Evolutionary conservation across 2,888 invertebrate genomes (phyloP).

Genomic region (Leptothorax acervorum): DNA sequence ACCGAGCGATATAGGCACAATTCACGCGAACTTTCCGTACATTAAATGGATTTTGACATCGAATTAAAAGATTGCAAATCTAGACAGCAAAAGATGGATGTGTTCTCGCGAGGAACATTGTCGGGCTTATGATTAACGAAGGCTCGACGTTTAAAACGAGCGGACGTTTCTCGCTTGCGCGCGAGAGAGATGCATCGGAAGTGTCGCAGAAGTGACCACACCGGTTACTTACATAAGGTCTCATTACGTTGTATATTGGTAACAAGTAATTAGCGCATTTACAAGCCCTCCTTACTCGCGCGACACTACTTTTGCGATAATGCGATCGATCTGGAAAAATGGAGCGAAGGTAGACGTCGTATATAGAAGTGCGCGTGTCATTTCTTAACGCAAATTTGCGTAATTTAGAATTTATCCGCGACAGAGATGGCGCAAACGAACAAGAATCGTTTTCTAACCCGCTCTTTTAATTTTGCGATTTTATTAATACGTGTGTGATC

Average conservation of each 20-base stretch:
- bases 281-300: not conserved
- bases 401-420: not conserved
- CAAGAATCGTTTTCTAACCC: not conserved
- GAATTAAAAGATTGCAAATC: slow-evolving; percentile 1
- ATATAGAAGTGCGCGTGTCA: not conserved
- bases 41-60: not conserved
- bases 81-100: not conserved
- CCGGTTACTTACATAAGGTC: slow-evolving; percentile 47
- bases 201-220: slow-evolving; percentile 41
- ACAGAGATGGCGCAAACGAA: not conserved
- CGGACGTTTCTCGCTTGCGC: not conserved
- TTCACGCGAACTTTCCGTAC: not conserved
- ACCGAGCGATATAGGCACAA: not conserved
- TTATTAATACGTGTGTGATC: not conserved
- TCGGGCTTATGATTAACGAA: slow-evolving; percentile 25
- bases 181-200: slow-evolving; percentile 23
- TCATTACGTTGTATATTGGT: slow-evolving; percentile 7
- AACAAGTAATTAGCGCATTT: slow-evolving; percentile 29
- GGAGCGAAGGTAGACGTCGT: not conserved
- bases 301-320: slow-evolving; percentile 5
- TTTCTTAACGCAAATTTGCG: not conserved
- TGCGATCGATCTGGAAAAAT: slow-evolving; percentile 31
- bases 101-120: not conserved
- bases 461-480: not conserved
- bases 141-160: slow-evolving; percentile 9